These are phyloP conservation scores for Phalacrocorax carbo DNA, from an alignment of 2,113 vertebrate genomes.

Conservation along the genomic window DNA sequence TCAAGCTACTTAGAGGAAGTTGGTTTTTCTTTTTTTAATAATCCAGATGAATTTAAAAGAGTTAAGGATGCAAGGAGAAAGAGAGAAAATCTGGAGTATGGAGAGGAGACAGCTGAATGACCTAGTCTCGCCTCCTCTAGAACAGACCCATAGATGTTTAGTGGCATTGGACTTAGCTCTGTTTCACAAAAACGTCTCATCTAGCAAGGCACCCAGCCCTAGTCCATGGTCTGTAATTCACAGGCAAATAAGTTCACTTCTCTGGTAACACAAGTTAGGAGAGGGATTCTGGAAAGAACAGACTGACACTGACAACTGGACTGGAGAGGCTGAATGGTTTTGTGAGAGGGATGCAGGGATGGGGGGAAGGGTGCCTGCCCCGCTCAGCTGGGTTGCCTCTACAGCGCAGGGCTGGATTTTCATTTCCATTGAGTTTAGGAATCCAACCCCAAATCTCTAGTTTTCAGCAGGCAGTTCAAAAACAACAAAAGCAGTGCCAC, in stretches of 20 bases:
- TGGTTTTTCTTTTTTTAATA: background rate
- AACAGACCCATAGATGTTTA: background rate
- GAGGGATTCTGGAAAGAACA: background rate
- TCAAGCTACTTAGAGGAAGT: background rate
- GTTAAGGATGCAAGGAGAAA: background rate
- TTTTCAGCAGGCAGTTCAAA: background rate
- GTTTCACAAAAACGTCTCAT: background rate
- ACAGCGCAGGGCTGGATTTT: background rate
- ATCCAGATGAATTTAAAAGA: background rate
- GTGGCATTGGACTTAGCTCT: background rate
- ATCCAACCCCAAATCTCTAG: background rate
- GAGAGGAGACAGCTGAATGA: background rate
- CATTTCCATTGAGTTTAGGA: background rate
- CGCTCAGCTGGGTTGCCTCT: rapidly evolving
- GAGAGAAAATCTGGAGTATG: background rate
- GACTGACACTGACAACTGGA: background rate
- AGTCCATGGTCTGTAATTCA: background rate
- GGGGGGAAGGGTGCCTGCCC: background rate
- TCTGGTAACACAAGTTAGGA: background rate
- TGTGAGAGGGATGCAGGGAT: background rate
- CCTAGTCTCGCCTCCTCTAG: background rate
- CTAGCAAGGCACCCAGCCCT: background rate
- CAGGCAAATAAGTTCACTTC: background rate
- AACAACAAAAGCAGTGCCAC: background rate
- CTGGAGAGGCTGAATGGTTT: background rate